Conservation (phyloP, 2,113 vertebrate species). For the Chiloscyllium plagiosum region DNA sequence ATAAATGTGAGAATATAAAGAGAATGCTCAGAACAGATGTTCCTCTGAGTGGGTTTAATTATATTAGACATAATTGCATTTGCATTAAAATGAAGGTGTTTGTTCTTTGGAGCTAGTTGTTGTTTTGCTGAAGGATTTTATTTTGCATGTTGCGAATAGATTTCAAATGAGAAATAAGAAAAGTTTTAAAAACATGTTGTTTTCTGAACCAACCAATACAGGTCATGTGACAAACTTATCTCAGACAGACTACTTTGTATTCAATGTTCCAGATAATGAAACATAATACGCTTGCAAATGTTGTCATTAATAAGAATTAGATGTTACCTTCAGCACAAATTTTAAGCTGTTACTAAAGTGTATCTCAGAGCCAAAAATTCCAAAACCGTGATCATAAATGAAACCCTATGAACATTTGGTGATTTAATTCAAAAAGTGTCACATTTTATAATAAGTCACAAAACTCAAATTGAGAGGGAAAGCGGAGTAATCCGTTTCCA, state of each 20-base stretch:
- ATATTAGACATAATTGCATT: not conserved
- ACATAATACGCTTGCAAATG: not conserved
- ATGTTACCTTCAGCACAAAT: no score
- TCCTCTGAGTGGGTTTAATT: not conserved
- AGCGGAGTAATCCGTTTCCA: no score
- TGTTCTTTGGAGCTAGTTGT: not conserved
- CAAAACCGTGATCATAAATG: no score
- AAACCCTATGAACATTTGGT: no score
- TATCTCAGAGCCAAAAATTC: no score
- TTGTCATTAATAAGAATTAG: not conserved
- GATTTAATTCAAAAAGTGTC: no score
- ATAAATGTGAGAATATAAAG: not conserved
- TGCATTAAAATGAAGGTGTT: not conserved
- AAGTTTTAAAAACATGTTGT: constrained; percentile 14
- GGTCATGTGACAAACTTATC: not conserved
- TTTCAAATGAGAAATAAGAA: no score
- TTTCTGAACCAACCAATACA: not conserved
- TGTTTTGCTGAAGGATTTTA: not conserved
- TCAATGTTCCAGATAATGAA: not conserved
- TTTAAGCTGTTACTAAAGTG: no score
- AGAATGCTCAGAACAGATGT: not conserved
- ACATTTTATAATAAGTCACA: no score
- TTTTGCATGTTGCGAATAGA: not conserved
- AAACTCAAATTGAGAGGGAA: no score
- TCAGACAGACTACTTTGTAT: not conserved